Evolutionary conservation across 2,797 vertebrate species (phyloP), one percentile per base, ranked within the genome.

Genomic region (Arnoldichthys spilopterus): DNA sequence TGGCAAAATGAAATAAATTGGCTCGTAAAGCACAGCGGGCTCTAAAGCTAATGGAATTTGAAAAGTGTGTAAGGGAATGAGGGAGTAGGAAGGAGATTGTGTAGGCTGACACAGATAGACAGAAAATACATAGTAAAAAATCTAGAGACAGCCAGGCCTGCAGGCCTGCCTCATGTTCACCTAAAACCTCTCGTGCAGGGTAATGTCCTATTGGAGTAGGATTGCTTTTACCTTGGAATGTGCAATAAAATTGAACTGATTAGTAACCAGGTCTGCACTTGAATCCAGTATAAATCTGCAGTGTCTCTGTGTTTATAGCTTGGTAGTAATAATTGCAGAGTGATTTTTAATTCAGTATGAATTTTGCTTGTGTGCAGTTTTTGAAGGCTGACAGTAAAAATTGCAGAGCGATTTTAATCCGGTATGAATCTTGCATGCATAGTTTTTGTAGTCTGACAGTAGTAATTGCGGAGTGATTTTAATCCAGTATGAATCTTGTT

Each of bases 11-110:
- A 79, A 80, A 73, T 69, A 81, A 83, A 85, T 69, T 51, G 71
- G 78, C 77, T 84, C 77, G 82, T 85, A 71, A 81, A 76, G 84
- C 85, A 81, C 78, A 86, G 70, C 74, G 13, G 81, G 80, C 87
- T 79, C 77, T 79, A 69, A 78, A 78, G 47, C 64, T 73, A 84
- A 84, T 79, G 53, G 84, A 87, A 87, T 86, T 83, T 82, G 84
- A 86, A 89, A 85, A 78, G 76, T 81, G 71, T 76, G 53, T 32
- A 58, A 54, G 49, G 66, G 82, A 79, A 6, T 28, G 69, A 63
- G 68, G 72, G 82, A 76, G 76, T 45, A 18, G 43, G 26, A 16
- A 26, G 26, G 26, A 85, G 82, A 54, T 68, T 64, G 76, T 62
- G 22, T 34, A 1, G 63, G 8, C 30, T 54, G 56, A 56, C 20